These are phyloP conservation scores for Drosophila infuscata DNA, from an alignment of 2,888 invertebrate genomes.

Conservation along the genomic window DNA sequence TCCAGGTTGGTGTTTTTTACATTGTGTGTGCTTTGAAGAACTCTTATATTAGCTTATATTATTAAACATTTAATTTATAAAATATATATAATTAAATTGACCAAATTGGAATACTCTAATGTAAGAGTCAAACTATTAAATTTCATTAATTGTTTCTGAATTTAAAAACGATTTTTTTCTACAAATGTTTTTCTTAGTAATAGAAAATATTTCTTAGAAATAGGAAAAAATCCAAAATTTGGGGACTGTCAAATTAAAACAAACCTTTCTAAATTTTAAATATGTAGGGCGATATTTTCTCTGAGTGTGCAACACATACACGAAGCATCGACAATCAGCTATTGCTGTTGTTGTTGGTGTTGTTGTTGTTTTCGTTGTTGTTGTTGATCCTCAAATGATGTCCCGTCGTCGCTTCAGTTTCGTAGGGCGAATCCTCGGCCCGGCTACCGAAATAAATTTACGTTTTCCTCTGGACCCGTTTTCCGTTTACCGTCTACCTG, in stretches of 20 bases:
- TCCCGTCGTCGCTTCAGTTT: constrained; percentile 58
- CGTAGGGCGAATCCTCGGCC: constrained; percentile 48
- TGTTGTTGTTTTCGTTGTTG: constrained; percentile 12
- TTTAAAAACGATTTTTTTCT: neutral
- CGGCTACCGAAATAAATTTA: constrained; percentile 25
- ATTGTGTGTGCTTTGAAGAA: no score
- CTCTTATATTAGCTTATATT: no score
- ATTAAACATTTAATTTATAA: no score
- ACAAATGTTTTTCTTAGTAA: neutral
- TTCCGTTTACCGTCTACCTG: constrained; percentile 20
- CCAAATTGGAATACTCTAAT: neutral
- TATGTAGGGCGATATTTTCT: neutral
- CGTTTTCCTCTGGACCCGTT: constrained; percentile 30
- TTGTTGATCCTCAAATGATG: constrained; percentile 65
- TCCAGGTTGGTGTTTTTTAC: no score
- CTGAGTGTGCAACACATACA: constrained; percentile 25
- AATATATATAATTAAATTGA: neutral
- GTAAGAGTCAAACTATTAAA: neutral
- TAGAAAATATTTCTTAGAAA: neutral
- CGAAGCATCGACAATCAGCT: constrained; percentile 53
- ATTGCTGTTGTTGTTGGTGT: constrained; percentile 24
- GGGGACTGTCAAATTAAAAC: neutral
- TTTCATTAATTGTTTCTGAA: neutral
- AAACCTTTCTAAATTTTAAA: neutral
- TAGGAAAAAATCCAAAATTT: neutral